Conservation (phyloP, 2,888 invertebrate genomes). For the Folsomia manolachei region DNA sequence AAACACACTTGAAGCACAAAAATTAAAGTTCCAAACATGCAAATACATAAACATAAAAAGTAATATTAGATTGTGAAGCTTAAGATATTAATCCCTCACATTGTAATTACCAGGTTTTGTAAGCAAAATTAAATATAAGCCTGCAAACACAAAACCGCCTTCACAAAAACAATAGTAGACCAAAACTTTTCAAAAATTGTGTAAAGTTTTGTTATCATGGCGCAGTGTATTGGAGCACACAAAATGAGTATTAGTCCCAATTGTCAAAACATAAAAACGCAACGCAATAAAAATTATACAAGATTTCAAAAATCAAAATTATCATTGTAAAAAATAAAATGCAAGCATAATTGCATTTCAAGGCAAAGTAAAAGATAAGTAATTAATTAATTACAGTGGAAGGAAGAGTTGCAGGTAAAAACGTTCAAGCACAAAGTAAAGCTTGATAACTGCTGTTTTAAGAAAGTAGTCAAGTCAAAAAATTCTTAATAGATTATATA, state of each 20-base stretch:
- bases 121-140: background rate
- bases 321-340: background rate
- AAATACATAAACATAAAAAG: background rate
- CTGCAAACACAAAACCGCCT: background rate
- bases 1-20: background rate
- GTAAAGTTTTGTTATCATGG: background rate
- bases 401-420: background rate
- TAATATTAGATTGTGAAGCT: background rate
- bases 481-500: too few species aligned
- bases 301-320: constrained; percentile 12
- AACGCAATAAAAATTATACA: constrained; percentile 10
- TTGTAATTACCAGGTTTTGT: too few species aligned
- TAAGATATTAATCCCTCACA: too few species aligned
- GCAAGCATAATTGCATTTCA: background rate
- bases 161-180: background rate
- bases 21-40: background rate
- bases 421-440: background rate
- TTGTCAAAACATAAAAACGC: background rate
- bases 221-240: background rate
- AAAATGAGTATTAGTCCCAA: background rate
- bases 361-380: background rate
- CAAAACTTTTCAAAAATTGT: constrained; percentile 5
- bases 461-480: background rate
- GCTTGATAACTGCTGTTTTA: background rate
- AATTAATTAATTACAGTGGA: background rate